phyloP scores from a whole-genome alignment of 2,888 invertebrate genomes.

The Galerucella nymphaeae region DNA sequence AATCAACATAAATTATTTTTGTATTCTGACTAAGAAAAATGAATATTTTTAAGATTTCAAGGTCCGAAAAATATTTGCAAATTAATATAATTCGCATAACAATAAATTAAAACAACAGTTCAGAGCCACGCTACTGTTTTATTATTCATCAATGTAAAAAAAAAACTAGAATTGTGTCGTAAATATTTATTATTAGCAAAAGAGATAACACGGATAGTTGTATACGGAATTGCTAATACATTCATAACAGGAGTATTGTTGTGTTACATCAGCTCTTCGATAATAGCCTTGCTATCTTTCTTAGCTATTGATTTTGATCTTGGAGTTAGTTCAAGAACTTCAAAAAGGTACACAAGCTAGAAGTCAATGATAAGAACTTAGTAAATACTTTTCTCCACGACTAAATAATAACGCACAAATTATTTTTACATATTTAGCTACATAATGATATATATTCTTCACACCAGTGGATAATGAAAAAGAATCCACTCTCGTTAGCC shows the following conservation, averaged over 20 bases:
- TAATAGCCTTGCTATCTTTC: too few species aligned
- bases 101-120: neutral
- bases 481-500: too few species aligned
- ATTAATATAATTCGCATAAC: neutral
- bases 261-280: neutral
- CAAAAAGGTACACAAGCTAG: too few species aligned
- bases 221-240: neutral
- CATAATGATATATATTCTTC: too few species aligned
- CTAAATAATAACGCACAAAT: too few species aligned
- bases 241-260: neutral
- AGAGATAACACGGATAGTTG: neutral
- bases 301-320: too few species aligned
- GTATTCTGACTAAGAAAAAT: neutral
- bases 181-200: slow-evolving; percentile 4
- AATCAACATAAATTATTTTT: neutral
- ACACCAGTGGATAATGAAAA: too few species aligned
- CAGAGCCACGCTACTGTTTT: neutral
- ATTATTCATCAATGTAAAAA: neutral
- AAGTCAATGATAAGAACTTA: too few species aligned
- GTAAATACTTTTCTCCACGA: too few species aligned
- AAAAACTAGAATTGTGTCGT: neutral
- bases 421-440: too few species aligned
- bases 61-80: neutral
- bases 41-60: neutral
- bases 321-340: too few species aligned